These are phyloP conservation scores for Indicator maculatus DNA, from an alignment of 2,113 vertebrate genomes.

Conservation along the genomic window DNA sequence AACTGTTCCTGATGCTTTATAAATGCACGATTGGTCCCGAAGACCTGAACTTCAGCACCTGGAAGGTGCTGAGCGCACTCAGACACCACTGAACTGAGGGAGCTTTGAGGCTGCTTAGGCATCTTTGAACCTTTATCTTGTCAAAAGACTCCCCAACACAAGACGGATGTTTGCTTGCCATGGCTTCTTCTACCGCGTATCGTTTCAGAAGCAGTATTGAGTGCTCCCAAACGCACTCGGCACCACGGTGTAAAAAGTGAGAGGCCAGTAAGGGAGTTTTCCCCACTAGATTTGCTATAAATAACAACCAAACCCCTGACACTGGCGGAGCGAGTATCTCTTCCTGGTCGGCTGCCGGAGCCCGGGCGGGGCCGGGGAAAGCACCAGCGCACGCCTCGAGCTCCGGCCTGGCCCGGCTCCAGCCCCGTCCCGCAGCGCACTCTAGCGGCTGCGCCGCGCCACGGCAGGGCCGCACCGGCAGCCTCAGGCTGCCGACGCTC, in stretches of 20 bases:
- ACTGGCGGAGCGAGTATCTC: rapidly evolving
- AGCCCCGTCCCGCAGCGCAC: background rate
- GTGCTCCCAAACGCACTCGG: background rate
- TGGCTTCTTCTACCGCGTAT: rapidly evolving
- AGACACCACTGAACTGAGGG: background rate
- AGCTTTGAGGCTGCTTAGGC: background rate
- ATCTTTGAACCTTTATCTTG: background rate
- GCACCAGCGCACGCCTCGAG: too few relatives aligned
- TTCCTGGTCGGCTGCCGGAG: background rate
- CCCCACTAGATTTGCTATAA: background rate
- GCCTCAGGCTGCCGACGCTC: rapidly evolving
- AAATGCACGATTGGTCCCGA: background rate
- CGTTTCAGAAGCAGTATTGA: background rate
- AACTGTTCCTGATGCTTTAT: background rate
- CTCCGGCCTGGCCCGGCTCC: too few relatives aligned
- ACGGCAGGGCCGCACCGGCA: too few relatives aligned
- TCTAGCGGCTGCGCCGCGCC: background rate
- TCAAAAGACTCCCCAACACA: background rate
- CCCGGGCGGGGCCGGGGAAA: background rate
- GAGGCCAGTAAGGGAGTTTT: too few relatives aligned
- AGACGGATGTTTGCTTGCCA: background rate
- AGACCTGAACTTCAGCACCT: background rate
- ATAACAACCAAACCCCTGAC: background rate
- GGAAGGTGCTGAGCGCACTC: background rate
- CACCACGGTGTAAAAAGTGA: background rate